Base-by-base conservation (phyloP, 1,140 invertebrate genomes). In the Diorhabda sublineata region DNA sequence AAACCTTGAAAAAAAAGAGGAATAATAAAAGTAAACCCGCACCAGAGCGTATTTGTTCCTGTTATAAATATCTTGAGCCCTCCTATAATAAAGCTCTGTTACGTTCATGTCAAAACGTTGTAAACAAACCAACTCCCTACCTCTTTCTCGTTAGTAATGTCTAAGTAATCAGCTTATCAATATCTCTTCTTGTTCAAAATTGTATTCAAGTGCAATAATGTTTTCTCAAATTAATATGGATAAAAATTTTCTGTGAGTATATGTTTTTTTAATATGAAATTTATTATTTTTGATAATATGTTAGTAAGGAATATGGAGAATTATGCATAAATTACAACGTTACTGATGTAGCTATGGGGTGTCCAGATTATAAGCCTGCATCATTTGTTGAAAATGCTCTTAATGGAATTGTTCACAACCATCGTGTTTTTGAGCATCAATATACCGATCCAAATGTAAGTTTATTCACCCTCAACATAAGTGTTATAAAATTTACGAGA, bases 341-440 rank as follows among this genome's bases (percentile, higher is more conserved):
- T 2, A 78, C 97, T 4, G 98, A 98, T 82, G 85, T 99, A 56
- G 97, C 97, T 0, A 95, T 98, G 87, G 97, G 97, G 2, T 98
- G 98, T 83, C 95, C 96, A 0, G 95, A 98, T 80, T 96, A 92
- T 83, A 85, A 89, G 73, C 88, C 94, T 8, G 94, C 96, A 0
- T 82, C 89, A 45, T 89, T 91, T 84, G 89, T 98, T 0, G 87
- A 88, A 1, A 85, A 94, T 72, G 88, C 92, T 11, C 82, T 98
- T 56, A 83, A 86, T 3, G 85, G 91, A 47, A 87, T 88, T 58
- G 82, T 89, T 0, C 82, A 79, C 3, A 87, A 87, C 52, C 83
- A 89, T 8, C 90, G 95, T 84, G 86, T 88, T 42, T 81, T 93
- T 0, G 77, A 95, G 5, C 91, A 97, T 81, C 96, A 98, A 77